Base-by-base conservation (phyloP, 2,797 vertebrate genomes). In the Apogon hyalosoma region DNA sequence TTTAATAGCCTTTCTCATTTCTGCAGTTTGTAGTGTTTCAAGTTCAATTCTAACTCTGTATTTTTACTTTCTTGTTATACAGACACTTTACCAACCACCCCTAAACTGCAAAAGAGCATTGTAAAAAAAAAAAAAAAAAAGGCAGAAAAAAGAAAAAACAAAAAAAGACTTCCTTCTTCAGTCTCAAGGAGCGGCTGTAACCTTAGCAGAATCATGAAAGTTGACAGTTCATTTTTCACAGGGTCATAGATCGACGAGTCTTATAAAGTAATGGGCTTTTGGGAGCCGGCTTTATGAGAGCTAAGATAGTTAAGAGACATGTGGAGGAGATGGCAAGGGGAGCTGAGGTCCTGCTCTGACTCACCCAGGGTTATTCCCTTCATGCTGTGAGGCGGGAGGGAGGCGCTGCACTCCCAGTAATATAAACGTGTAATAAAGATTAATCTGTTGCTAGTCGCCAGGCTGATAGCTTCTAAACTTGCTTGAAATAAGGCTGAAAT, bases 161-260 rank as follows among this genome's bases (percentile, higher is more conserved):
- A 65, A 79, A 84, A 83, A 58, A 63, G 31, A 86, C 74, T 88
- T 88, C 81, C 75, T 85, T 73, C 67, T 78, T 73, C 75, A 85
- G 87, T 91, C 88, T 93, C 89, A 88, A 92, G 92, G 88, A 94
- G 90, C 86, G 38, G 89, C 88, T 88, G 89, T 94, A 94, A 93
- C 92, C 91, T 93, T 94, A 93, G 90, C 90, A 88, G 91, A 93
- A 93, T 94, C 93, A 94, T 94, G 93, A 94, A 94, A 93, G 91
- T 89, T 94, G 94, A 94, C 94, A 94, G 93, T 93, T 94, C 93
- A 94, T 94, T 94, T 94, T 94, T 95, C 94, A 95, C 90, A 90
- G 90, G 92, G 91, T 93, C 93, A 94, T 93, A 94, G 92, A 95
- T 94, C 91, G 88, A 85, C 81, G 85, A 90, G 90, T 91, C 90